Percentiles rank a stretch among this genome's conserved stretches.
Conservation (phyloP, 1,140 invertebrate genomes). For the Ostrea edulis region DNA sequence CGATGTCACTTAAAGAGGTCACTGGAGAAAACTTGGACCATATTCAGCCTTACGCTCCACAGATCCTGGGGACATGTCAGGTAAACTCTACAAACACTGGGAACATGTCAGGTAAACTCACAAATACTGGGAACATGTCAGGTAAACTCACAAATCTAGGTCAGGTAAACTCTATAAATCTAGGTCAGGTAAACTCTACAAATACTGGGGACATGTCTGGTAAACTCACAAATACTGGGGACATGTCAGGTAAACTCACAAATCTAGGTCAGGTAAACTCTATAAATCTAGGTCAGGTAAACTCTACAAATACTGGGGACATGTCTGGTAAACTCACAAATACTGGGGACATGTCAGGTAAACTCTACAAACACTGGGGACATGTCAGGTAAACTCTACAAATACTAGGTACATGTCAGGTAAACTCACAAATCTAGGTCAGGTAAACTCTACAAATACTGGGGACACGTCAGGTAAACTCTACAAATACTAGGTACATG, state of each 20-base stretch:
- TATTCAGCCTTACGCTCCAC: constrained; percentile 86
- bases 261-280: too few species aligned
- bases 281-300: too few species aligned
- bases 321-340: too few species aligned
- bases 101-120: constrained; percentile 80
- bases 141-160: constrained; percentile 73
- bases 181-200: too few species aligned
- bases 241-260: too few species aligned
- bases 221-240: too few species aligned
- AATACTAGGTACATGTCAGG: background rate
- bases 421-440: too few species aligned
- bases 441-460: too few species aligned
- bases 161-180: too few species aligned
- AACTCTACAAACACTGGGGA: constrained; percentile 85
- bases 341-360: constrained; percentile 72
- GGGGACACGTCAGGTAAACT: constrained; percentile 80
- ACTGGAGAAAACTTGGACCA: constrained; percentile 87
- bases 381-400: constrained; percentile 59
- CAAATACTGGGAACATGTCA: background rate
- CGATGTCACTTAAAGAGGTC: constrained; percentile 92
- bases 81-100: constrained; percentile 84
- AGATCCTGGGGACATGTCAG: constrained; percentile 85
- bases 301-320: too few species aligned
- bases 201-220: too few species aligned
- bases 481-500: constrained; percentile 83